Base-by-base conservation (phyloP, 2,113 vertebrate species). In the Thermophis baileyi region DNA sequence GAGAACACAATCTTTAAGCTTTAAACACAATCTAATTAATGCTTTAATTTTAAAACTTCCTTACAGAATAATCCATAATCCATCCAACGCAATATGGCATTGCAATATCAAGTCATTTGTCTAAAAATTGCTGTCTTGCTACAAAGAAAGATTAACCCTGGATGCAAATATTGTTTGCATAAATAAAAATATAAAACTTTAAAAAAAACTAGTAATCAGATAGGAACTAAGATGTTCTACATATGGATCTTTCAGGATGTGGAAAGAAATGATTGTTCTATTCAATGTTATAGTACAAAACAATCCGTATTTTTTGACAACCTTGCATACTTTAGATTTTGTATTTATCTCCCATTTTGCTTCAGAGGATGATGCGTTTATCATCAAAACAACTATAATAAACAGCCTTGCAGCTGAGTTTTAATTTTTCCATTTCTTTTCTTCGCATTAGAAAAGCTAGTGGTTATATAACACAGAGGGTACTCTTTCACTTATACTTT, bases 1-100 rank as follows among this genome's bases (percentile, higher is more conserved):
- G 0, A 22, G 0, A 0, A 81, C 44, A 11, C 93, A 95, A 49
- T 14, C 0, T 55, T 0, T 53, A 1, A 51, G 44, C 0, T n/a
- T n/a, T n/a, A n/a, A n/a, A n/a, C n/a, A n/a, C n/a, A n/a, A n/a
- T n/a, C n/a, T n/a, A n/a, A n/a, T n/a, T n/a, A 0, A 14, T 1
- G 2, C n/a, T 88, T 57, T 1, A n/a, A 18, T 0, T 9, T n/a
- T 2, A 27, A 30, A 0, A 5, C 27, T 30, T n/a, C 24, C 24
- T 50, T 55, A 50, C 2, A 63, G 51, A 86, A 89, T 60, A n/a
- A 90, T 25, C 20, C 10, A 89, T 60, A 30, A 90, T 35, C 44
- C 27, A 89, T 57, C 44, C 46, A 86, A 50, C 5, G 22, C 10
- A 44, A 18, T 35, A 14, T 40, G 35, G 27, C 30, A 85, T 49